Evolutionary conservation across 2,113 vertebrate species (phyloP).

Genomic region (Laticauda colubrina): DNA sequence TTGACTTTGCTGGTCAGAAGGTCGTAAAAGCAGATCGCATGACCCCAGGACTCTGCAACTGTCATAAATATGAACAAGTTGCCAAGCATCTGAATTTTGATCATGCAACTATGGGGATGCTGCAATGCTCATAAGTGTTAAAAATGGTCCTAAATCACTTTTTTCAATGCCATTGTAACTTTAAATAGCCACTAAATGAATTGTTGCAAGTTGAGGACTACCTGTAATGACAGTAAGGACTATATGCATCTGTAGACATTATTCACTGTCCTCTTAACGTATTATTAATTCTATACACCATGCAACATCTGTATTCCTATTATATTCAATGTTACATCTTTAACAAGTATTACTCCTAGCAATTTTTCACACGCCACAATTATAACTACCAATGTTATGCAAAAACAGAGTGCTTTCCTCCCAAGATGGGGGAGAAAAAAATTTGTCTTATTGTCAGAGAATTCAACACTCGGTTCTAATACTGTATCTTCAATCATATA

Average conservation of each 20-base stretch:
- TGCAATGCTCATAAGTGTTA: too few relatives aligned
- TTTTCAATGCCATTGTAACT: too few relatives aligned
- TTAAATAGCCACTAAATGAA: too few relatives aligned
- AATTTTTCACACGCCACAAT: constrained; percentile 58
- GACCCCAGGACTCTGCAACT: too few relatives aligned
- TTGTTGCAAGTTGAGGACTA: too few relatives aligned
- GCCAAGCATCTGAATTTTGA: too few relatives aligned
- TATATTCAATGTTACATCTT: constrained; percentile 42
- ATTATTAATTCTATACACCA: constrained; percentile 52
- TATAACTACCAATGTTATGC: constrained; percentile 61
- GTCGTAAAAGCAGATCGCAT: too few relatives aligned
- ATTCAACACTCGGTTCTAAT: constrained; percentile 37
- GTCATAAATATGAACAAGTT: too few relatives aligned
- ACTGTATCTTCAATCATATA: constrained; percentile 40
- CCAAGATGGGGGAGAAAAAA: constrained; percentile 8
- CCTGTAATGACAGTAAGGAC: background rate
- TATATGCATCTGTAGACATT: constrained; percentile 35
- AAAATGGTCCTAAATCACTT: too few relatives aligned
- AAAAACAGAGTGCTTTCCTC: constrained; percentile 39
- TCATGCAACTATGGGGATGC: too few relatives aligned
- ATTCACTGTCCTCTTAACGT: background rate
- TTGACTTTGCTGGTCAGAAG: too few relatives aligned
- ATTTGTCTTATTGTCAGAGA: constrained; percentile 33
- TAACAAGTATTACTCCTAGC: constrained; percentile 49
- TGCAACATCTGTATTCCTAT: constrained; percentile 45